Evolutionary conservation across 2,888 invertebrate species (phyloP).

Genomic region (Spisula solida): DNA sequence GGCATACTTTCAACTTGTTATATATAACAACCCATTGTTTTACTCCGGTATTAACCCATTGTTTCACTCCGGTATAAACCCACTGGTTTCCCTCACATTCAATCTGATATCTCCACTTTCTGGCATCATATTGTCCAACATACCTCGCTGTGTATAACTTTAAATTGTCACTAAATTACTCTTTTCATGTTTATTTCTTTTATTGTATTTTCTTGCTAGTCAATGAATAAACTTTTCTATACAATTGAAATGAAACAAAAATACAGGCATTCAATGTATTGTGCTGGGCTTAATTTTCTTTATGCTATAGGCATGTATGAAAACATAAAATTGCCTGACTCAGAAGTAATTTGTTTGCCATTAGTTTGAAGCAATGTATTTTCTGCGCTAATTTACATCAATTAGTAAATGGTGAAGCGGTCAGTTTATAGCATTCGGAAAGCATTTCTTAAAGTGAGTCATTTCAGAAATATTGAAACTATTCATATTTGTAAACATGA

Average conservation of each 20-base stretch:
- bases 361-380: background rate
- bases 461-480: background rate
- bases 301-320: background rate
- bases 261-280: background rate
- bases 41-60: too few species aligned
- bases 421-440: conserved; percentile 12
- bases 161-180: background rate
- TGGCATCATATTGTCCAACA: background rate
- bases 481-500: background rate
- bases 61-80: background rate
- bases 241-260: background rate
- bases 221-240: background rate
- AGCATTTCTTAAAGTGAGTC: conserved; percentile 1
- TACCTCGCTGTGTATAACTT: background rate
- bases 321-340: background rate
- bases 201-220: background rate
- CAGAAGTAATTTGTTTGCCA: background rate
- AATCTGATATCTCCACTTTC: background rate
- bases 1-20: background rate
- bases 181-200: conserved; percentile 13
- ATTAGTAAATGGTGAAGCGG: background rate
- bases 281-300: background rate
- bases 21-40: background rate
- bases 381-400: background rate
- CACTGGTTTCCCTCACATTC: background rate